Conservation (phyloP, 1,140 invertebrate species). For the Ceratoteleas bidentatus region DNA sequence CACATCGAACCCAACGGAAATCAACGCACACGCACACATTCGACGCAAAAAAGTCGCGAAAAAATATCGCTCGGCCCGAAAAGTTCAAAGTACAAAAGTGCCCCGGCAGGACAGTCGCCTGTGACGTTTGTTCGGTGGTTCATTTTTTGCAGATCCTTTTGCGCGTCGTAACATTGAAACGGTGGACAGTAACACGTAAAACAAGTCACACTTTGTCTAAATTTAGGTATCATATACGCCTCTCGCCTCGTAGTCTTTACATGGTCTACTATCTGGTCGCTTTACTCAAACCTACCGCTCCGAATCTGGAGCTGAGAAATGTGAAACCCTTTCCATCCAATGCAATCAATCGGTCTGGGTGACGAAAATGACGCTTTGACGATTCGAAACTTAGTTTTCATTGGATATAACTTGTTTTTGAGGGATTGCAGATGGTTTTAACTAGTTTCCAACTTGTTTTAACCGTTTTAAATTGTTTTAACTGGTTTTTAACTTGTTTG, state of each 20-base stretch:
- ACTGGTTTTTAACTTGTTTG: too few species aligned
- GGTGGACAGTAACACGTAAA: constrained; percentile 70
- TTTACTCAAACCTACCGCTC: constrained; percentile 17
- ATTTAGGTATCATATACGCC: constrained; percentile 60
- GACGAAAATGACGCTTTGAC: neutral
- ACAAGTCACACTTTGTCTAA: constrained; percentile 69
- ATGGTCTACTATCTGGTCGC: constrained; percentile 21
- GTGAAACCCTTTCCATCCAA: constrained; percentile 34
- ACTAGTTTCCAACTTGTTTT: too few species aligned
- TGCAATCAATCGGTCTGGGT: neutral
- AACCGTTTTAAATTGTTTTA: too few species aligned
- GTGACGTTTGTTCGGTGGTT: constrained; percentile 3
- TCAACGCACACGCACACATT: neutral
- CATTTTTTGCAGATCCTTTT: constrained; percentile 6
- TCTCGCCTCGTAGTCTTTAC: constrained; percentile 48
- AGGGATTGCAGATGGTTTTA: neutral
- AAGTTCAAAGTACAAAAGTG: neutral
- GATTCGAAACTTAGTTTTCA: constrained; percentile 13
- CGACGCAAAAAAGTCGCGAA: neutral
- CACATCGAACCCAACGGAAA: neutral
- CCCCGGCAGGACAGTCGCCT: neutral
- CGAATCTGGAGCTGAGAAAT: constrained; percentile 7
- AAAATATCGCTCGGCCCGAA: neutral
- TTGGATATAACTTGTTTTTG: neutral
- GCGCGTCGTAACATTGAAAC: constrained; percentile 73